These are phyloP conservation scores for Nicator chloris DNA, from an alignment of 2,113 vertebrate genomes.

Conservation along the genomic window DNA sequence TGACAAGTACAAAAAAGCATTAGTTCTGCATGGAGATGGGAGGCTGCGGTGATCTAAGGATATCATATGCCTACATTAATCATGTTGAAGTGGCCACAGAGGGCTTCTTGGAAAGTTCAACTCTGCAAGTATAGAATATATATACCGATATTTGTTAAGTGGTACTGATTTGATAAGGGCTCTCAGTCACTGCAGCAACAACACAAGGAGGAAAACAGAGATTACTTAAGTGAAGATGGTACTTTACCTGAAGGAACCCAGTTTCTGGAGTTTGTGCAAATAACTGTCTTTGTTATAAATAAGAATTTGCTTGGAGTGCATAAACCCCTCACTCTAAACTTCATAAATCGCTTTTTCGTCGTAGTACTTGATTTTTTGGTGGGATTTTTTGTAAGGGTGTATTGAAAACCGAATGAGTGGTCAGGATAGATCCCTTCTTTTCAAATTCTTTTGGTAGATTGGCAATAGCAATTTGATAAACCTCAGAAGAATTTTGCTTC, in stretches of 20 bases:
- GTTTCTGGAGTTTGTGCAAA: background rate
- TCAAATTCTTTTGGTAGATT: background rate
- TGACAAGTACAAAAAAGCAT: fast-evolving
- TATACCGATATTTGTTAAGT: background rate
- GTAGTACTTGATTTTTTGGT: background rate
- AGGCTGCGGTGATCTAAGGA: background rate
- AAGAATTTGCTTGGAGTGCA: background rate
- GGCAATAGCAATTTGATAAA: background rate
- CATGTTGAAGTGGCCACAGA: background rate
- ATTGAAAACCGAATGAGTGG: background rate
- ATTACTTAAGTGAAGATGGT: background rate
- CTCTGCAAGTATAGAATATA: background rate
- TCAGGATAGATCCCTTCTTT: background rate
- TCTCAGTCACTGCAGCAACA: background rate
- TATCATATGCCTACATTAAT: background rate
- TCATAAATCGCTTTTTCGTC: background rate
- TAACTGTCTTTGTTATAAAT: background rate
- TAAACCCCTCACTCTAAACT: background rate
- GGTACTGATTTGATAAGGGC: background rate
- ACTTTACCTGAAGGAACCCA: background rate
- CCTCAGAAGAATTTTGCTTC: background rate
- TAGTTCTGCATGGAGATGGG: background rate
- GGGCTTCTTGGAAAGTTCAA: background rate
- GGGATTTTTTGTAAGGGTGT: fast-evolving
- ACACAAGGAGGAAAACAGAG: background rate